These are phyloP conservation scores for Mythimna pallens DNA, from an alignment of 2,888 invertebrate species.

Conservation along the genomic window DNA sequence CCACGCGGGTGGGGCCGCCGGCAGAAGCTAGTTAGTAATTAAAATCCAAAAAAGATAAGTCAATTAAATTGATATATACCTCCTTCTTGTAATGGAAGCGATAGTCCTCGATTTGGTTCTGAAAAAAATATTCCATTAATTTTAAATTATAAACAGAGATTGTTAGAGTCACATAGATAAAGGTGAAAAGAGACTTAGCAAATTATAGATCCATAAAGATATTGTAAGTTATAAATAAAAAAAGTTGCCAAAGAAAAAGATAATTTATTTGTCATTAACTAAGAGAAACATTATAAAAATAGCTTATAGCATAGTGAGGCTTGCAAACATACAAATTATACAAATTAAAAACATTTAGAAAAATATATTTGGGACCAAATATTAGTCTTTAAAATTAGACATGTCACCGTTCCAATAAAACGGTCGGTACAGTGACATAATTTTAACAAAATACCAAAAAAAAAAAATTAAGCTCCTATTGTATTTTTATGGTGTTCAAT, in stretches of 20 bases:
- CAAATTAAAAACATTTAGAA: neutral
- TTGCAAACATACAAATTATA: neutral
- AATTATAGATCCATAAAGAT: neutral
- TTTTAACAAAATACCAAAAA: too few relatives aligned
- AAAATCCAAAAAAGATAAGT: neutral
- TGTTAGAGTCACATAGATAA: neutral
- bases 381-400: neutral
- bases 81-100: conserved; percentile 32
- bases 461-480: too few relatives aligned
- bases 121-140: neutral
- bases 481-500: too few relatives aligned
- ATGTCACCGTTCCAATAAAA: too few relatives aligned
- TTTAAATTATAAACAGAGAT: neutral
- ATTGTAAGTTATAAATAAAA: neutral
- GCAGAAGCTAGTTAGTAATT: too few relatives aligned
- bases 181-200: neutral
- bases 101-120: conserved; percentile 1
- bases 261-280: neutral
- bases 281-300: neutral
- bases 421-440: neutral
- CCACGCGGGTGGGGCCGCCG: too few relatives aligned
- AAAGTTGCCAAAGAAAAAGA: neutral
- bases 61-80: conserved; percentile 11
- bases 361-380: neutral
- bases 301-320: too few relatives aligned